Evolutionary conservation across 2,113 vertebrate genomes (phyloP), one percentile per base, ranked within the genome.

Genomic region (Onychostruthus taczanowskii): DNA sequence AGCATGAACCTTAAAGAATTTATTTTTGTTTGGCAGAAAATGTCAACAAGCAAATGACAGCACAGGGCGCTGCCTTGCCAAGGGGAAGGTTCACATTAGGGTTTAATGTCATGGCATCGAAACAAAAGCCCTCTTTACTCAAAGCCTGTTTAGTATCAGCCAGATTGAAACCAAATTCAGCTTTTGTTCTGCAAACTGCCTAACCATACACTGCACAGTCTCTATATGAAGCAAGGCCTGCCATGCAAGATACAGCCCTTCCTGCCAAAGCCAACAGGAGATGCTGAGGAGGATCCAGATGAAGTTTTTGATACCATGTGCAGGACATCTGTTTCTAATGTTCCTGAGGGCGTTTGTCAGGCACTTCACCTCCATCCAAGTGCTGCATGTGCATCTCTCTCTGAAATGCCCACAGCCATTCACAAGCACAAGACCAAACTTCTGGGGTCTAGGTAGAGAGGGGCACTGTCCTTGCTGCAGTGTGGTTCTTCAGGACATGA

Each of bases 1-100:
- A 91, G 84, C 33, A 68, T 18, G 74, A 86, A 62, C 70, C 74
- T 95, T 94, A 75, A 88, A 87, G 86, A 73, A 83, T 86, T 84
- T 90, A 92, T 87, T 89, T 88, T 52, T 79, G 80, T 95, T 93
- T 74, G 39, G 67, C 93, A 82, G 84, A 93, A 91, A 80, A 73
- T n/a, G 91, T 89, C 84, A 75, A 90, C 95, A 82, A 92, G 92
- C 61, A 37, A 92, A 79, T 31, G 77, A 94, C 79, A 87, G 93
- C 2, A 16, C 85, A 47, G 76, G 4, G 12, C 28, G 7, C 35
- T 77, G 64, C 46, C 59, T 80, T 55, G 72, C 85, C 95, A 87
- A 58, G 77, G 43, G 74, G 67, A 61, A 94, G 84, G 84, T 94
- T 89, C 87, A 79, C 55, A 77, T 81, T 74, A 73, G 56, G 73